Percentiles rank a stretch among this genome's conserved stretches.
Evolutionary conservation across 1,140 invertebrate species (phyloP).

Genomic region (Rhizoglyphus robini): DNA sequence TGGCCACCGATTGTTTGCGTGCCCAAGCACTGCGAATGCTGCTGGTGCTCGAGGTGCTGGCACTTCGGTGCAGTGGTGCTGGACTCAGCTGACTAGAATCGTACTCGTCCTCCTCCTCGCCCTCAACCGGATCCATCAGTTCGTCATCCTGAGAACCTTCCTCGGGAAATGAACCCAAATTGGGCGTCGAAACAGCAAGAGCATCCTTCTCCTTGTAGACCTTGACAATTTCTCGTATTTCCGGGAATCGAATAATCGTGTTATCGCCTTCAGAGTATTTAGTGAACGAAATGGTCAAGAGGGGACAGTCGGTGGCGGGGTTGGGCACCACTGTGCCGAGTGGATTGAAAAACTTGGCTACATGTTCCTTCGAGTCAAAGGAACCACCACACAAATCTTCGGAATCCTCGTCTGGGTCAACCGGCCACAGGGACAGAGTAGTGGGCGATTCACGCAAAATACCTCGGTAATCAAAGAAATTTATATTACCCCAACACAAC

Average conservation of each 20-base stretch:
- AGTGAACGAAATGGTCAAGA: conserved; percentile 64
- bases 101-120: neutral
- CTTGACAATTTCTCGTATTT: neutral
- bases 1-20: neutral
- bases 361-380: conserved; percentile 60
- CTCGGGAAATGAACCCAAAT: neutral
- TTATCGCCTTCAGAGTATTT: conserved; percentile 38
- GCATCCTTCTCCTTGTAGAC: no score
- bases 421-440: conserved; percentile 75
- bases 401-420: conserved; percentile 55
- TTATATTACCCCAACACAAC: conserved; percentile 70
- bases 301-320: conserved; percentile 61
- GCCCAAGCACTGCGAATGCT: neutral
- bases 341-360: conserved; percentile 72
- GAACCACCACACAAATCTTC: no score
- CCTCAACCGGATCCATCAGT: neutral
- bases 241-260: neutral
- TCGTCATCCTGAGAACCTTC: neutral
- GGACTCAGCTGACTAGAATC: no score
- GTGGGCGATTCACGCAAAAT: conserved; percentile 66
- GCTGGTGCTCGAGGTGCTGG: neutral
- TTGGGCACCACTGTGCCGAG: conserved; percentile 71
- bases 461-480: conserved; percentile 83
- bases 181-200: neutral
- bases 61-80: no score